Base-by-base conservation (phyloP, 1,140 invertebrate species). In the Magallana gigas region DNA sequence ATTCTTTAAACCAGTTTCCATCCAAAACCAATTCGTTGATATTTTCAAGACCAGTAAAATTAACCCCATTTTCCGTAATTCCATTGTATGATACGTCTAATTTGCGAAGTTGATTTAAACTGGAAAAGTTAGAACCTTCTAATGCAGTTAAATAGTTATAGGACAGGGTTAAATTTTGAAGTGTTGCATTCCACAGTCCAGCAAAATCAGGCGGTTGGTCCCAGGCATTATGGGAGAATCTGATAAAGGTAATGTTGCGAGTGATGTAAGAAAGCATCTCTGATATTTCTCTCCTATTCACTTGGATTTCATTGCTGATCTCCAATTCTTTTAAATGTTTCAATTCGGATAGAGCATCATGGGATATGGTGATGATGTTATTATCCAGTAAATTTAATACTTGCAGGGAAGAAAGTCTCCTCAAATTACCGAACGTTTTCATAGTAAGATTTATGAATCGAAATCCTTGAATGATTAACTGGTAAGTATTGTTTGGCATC, bases 71-170 rank as follows among this genome's bases (percentile, higher is more conserved):
- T 57, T 83, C 81, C 18, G 48, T 18, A 57, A 83, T 83, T 58
- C 81, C 81, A 56, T 83, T 83, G 23, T 29, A 83, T 56, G 81
- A 83, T 7, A 83, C 14, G 16, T 83, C 81, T 57, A 83, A 83
- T 0, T 3, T 11, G 18, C 16, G 12, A 16, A 83, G 48, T 9
- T 9, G 9, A 9, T 16, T 83, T 23, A 83, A 23, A 57, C 11
- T 29, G 56, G 14, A 9, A 83, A 83, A 83, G 36, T n/a, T 29
- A 5, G 5, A 16, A 8, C 81, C 81, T 0, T 57, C n/a, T 6
- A 83, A 83, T 11, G 6, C 12, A 5, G 12, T 36, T 1, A 83
- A 18, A 58, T 83, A 83, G n/a, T 83, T 83, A 58, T 57, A 58
- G 1, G 81, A 83, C 16, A 83, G 9, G 81, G 48, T 57, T 57